Percentiles rank a stretch among this genome's conserved stretches.
These are phyloP conservation scores for Synanthedon myopaeformis DNA, from an alignment of 2,888 invertebrate genomes.

Conservation along the genomic window DNA sequence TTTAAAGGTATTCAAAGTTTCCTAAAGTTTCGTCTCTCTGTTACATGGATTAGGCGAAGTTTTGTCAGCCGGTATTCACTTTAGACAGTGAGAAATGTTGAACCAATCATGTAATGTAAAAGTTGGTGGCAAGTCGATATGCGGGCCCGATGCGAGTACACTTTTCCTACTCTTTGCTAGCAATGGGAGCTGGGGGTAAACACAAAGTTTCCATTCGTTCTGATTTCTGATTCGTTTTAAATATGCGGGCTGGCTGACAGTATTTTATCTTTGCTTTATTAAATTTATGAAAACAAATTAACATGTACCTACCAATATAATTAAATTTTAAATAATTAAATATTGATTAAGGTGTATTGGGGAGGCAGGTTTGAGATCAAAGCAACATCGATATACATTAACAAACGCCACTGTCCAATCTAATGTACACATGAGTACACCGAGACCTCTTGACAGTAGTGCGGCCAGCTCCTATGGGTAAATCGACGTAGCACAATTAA, in stretches of 20 bases:
- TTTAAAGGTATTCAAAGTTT: too few relatives aligned
- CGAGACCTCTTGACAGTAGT: conserved; percentile 20
- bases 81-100: not conserved
- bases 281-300: not conserved
- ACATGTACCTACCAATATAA: not conserved
- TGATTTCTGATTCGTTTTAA: not conserved
- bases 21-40: too few relatives aligned
- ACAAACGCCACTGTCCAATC: not conserved
- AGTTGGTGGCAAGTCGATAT: conserved; percentile 40
- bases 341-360: too few relatives aligned
- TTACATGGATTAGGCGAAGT: not conserved
- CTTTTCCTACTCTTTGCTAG: conserved; percentile 36
- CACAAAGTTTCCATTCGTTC: not conserved
- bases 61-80: not conserved
- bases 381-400: not conserved
- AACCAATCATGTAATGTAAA: conserved; percentile 46
- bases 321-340: too few relatives aligned
- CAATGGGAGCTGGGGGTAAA: not conserved
- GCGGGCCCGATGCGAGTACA: conserved; percentile 45
- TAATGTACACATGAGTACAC: conserved; percentile 12
- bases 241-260: not conserved
- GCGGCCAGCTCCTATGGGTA: conserved; percentile 14
- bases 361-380: not conserved
- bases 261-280: not conserved
- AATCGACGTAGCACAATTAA: conserved; percentile 62